Base-by-base conservation (phyloP, 1,140 invertebrate species). In the Drosophila biarmipes region DNA sequence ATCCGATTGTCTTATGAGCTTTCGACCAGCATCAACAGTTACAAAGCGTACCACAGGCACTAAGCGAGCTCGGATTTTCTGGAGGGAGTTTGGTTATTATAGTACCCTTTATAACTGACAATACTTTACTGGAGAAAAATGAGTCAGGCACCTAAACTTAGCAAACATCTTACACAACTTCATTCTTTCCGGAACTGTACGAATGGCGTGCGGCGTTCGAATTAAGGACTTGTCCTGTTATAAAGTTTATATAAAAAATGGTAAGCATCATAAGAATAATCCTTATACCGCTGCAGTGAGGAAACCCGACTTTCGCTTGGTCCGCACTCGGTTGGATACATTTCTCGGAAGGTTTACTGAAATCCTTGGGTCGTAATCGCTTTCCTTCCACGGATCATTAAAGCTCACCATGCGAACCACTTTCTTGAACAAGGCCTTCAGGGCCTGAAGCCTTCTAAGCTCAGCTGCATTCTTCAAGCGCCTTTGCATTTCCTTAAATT, bases 51-150 rank as follows among this genome's bases (percentile, higher is more conserved):
- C 12, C 14, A 66, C 54, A 1, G 76, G 80, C n/a, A 85, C 58
- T 14, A 85, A 49, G 14, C 73, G 72, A 27, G 64, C 76, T 21
- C 80, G 66, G 14, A 79, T n/a, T 58, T 58, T 73, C 80, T 84
- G 34, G 40, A 29, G 27, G 2, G 8, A 42, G 6, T 4, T 8
- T 15, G 8, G 19, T 14, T 6, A 19, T 3, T 51, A 29, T 12
- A 0, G 11, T 38, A 6, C 8, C 6, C 11, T 29, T n/a, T 1
- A n/a, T 4, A 6, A 7, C 11, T 1, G 12, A 15, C 1, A n/a
- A 17, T 4, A 24, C 12, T 19, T 27, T 73, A 84, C 80, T 14
- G 80, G 80, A 19, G 29, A 46, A 40, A 85, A 38, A 0, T 0
- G 3, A 6, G 6, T 0, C 11, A 84, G 80, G 10, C 80, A 84